phyloP scores from a whole-genome alignment of 2,888 invertebrate species.

The Eupithecia pulchellata region DNA sequence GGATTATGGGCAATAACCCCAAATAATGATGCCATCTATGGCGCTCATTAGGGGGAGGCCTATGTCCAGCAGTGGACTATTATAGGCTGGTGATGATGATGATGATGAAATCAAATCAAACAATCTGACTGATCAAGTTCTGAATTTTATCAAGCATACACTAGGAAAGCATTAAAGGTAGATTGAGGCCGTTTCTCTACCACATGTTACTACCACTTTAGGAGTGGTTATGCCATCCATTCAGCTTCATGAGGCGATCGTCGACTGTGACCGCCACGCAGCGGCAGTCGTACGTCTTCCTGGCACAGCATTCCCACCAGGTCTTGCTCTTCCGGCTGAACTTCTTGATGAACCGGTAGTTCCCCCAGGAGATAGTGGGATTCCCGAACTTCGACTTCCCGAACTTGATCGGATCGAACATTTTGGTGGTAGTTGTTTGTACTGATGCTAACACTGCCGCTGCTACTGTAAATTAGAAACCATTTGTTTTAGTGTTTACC shows the following conservation, averaged over 20 bases:
- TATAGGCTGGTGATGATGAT: too few species aligned
- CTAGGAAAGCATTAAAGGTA: too few species aligned
- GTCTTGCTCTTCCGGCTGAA: constrained; percentile 66
- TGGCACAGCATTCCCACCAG: constrained; percentile 77
- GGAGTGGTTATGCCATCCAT: constrained; percentile 75
- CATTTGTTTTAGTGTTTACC: too few species aligned
- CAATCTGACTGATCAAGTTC: too few species aligned
- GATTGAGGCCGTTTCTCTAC: not conserved
- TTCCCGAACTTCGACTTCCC: constrained; percentile 72
- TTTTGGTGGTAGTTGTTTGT: constrained; percentile 11
- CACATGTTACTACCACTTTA: not conserved
- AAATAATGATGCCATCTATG: too few species aligned
- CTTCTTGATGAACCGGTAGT: constrained; percentile 73
- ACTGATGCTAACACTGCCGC: not conserved
- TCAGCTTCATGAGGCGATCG: constrained; percentile 68
- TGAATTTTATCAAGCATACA: too few species aligned
- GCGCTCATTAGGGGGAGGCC: too few species aligned
- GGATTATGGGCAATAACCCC: too few species aligned
- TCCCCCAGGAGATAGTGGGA: constrained; percentile 75
- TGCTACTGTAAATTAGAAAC: constrained; percentile 6
- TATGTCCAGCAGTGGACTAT: too few species aligned
- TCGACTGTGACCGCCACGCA: constrained; percentile 73
- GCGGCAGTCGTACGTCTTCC: constrained; percentile 64
- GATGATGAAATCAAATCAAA: too few species aligned
- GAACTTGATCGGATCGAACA: constrained; percentile 56